A percentile compares a stretch with the other conserved stretches of the same genome.
phyloP scores from a whole-genome alignment of 1,140 invertebrate genomes.

The Dufourea novaeangliae region DNA sequence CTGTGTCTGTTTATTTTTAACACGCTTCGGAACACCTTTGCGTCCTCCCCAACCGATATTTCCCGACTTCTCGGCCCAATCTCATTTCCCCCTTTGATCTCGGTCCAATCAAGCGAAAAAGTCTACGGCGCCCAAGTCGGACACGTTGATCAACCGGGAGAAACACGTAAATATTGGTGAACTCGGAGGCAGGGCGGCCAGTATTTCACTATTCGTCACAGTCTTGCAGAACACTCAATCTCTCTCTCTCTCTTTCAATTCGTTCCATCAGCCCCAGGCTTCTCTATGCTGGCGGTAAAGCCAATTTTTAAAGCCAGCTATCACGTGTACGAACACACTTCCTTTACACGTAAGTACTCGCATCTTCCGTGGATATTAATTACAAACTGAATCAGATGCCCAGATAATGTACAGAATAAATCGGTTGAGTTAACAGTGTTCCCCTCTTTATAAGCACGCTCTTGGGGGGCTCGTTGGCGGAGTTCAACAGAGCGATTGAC shows the following conservation, averaged over 20 bases:
- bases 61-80: not conserved
- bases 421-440: no score
- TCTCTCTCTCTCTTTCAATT: no score
- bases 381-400: not conserved
- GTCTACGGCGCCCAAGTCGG: not conserved
- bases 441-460: no score
- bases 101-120: conserved; percentile 11
- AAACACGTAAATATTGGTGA: not conserved
- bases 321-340: conserved; percentile 24
- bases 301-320: conserved; percentile 36
- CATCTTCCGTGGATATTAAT: conserved; percentile 9
- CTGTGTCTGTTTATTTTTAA: not conserved
- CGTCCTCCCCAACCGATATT: no score
- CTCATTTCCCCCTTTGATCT: conserved; percentile 15
- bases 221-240: not conserved
- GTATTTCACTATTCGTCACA: not conserved
- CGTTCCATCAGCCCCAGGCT: not conserved
- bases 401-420: not conserved
- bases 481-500: no score
- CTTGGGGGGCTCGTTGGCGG: no score
- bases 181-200: not conserved
- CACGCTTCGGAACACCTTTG: no score
- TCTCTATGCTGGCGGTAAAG: conserved; percentile 19
- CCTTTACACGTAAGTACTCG: not conserved
- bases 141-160: not conserved